Base-by-base conservation (phyloP, 2,888 invertebrate genomes). In the Ceraclea dissimilis region DNA sequence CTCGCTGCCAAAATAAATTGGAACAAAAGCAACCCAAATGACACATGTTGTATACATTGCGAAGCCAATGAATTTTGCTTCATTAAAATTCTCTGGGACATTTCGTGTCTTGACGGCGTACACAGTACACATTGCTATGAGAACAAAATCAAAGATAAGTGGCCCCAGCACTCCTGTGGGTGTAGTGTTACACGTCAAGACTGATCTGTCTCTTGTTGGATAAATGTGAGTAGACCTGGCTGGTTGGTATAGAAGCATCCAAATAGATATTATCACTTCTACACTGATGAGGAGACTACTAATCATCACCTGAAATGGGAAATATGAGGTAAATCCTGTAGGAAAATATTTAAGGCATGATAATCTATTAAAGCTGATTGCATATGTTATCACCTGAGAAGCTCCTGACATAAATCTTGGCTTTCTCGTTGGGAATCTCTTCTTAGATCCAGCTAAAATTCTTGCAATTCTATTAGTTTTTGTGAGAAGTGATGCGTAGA, bases 41-140 rank as follows among this genome's bases (percentile, higher is more conserved):
- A 87, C 84, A 69, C 86, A 83, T 1, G 86, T 88, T 1, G 86
- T 86, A 72, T 86, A 90, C 84, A 89, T 88, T 20, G 88, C 86
- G 66, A 90, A 90, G 1, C 89, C 87, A 62, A 88, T 86, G 66
- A 82, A 82, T 65, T 82, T 80, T 1, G 83, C 81, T 67, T 88
- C 90, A 74, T 90, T 90, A 70, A 89, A 89, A 70, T 90, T 90
- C 69, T 88, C 89, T 0, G 90, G 90, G 18, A 90, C 79, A 66
- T 88, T 88, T 43, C 90, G 74, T 1, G 86, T 86, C 67, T 85
- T 85, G 49, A 87, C 73, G n/a, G 90, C 90, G 67, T 89, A 87
- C 33, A 85, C 72, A 2, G 89, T 90, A 69, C 89, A 90, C 64
- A 88, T 74, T 2, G 79, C 75, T 59, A 90, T 82, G 50, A 90